A percentile compares a stretch with the other conserved stretches of the same genome.
Conservation (phyloP, 2,113 vertebrate species). For the Dromas ardeola region DNA sequence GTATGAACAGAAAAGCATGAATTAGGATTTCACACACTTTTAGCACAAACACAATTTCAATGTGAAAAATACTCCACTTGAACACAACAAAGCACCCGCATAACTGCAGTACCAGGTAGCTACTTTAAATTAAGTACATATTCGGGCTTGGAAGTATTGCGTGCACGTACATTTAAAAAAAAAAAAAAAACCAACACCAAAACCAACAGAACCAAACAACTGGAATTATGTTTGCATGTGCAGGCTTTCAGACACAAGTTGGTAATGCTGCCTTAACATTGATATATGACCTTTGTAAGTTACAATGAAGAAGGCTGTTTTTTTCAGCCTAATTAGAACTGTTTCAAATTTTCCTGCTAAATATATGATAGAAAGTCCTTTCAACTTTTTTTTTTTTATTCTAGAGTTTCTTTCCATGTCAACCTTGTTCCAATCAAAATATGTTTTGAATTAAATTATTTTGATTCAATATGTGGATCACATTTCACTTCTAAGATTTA, state of each 20-base stretch:
- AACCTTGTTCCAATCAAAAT: slow-evolving; percentile 84
- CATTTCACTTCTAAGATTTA: slow-evolving; percentile 83
- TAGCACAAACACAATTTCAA: background rate
- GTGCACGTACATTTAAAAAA: background rate
- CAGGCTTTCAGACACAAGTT: slow-evolving; percentile 77
- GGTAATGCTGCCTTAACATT: slow-evolving; percentile 75
- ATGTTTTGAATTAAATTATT: slow-evolving; percentile 84
- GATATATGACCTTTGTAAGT: slow-evolving; percentile 82
- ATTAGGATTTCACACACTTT: background rate
- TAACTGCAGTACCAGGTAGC: background rate
- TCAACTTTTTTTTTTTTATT: slow-evolving; percentile 75
- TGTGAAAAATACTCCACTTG: background rate
- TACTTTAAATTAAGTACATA: background rate
- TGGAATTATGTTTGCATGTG: slow-evolving; percentile 75
- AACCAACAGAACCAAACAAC: slow-evolving; percentile 50
- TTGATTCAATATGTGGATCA: slow-evolving; percentile 79
- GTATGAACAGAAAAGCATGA: background rate
- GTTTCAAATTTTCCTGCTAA: slow-evolving; percentile 81
- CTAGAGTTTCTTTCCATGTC: slow-evolving; percentile 77
- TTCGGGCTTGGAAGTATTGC: background rate
- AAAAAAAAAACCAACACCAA: background rate
- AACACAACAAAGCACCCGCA: background rate
- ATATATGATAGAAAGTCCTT: slow-evolving; percentile 82
- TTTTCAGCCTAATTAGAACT: slow-evolving; percentile 85
- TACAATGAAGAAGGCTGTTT: slow-evolving; percentile 75